A percentile compares a stretch with the other conserved stretches of the same genome.
These are phyloP conservation scores for Hemiprocne comata DNA, from an alignment of 2,113 vertebrate genomes.

Conservation along the genomic window DNA sequence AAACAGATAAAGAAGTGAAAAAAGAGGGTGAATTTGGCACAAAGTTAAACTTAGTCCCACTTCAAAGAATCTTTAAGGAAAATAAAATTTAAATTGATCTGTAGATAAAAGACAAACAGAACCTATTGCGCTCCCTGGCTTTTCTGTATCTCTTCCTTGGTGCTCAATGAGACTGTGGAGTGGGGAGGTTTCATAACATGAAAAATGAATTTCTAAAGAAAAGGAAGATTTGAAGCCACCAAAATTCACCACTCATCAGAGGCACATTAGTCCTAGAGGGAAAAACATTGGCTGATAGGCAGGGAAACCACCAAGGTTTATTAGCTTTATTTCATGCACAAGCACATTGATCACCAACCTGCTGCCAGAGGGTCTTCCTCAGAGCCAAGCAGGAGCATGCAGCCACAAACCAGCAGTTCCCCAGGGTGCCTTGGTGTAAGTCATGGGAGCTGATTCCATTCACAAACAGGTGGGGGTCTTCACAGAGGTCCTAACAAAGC, in stretches of 20 bases:
- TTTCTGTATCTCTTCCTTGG: not conserved
- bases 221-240: not conserved
- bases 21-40: not conserved
- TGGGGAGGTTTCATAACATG: not conserved
- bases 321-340: not conserved
- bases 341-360: slow-evolving; percentile 66
- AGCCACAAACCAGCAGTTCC: slow-evolving; percentile 92
- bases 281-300: not conserved
- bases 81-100: not conserved
- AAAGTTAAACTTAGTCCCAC: not conserved
- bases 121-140: not conserved
- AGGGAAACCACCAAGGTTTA: not conserved
- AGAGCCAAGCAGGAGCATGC: slow-evolving; percentile 91
- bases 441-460: slow-evolving; percentile 90
- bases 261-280: not conserved
- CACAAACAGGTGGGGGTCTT: slow-evolving; percentile 84
- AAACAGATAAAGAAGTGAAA: not conserved
- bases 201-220: not conserved
- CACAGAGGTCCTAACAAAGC: slow-evolving; percentile 82
- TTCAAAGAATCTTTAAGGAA: not conserved
- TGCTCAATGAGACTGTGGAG: not conserved
- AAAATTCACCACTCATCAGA: not conserved
- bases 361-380: slow-evolving; percentile 85
- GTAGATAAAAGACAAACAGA: not conserved
- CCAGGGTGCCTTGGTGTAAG: slow-evolving; percentile 87